Evolutionary conservation across 2,797 vertebrate genomes (phyloP).

Genomic region (Anisognathus igniventris): DNA sequence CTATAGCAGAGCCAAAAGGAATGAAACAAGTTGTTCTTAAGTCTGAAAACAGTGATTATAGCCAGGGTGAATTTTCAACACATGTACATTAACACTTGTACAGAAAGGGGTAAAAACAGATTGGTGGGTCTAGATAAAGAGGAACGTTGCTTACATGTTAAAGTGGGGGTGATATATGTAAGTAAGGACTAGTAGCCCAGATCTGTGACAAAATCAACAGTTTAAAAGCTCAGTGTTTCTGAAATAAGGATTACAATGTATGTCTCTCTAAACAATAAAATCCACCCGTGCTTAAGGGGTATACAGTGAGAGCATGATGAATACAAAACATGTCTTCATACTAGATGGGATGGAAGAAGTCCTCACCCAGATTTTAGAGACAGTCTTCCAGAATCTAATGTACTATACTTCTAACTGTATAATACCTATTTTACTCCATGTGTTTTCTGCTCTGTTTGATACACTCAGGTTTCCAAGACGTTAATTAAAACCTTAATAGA

Average conservation of each 20-base stretch:
- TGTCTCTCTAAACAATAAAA: neutral
- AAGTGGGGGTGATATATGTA: fast-evolving
- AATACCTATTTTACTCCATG: neutral
- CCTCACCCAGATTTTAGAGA: neutral
- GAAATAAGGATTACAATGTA: neutral
- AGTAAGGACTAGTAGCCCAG: neutral
- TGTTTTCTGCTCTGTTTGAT: neutral
- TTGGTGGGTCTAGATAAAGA: neutral
- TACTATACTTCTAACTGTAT: neutral
- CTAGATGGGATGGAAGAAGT: neutral
- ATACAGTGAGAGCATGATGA: neutral
- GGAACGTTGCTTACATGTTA: neutral
- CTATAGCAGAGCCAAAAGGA: neutral
- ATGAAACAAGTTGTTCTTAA: neutral
- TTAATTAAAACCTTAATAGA: neutral
- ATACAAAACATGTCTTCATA: neutral
- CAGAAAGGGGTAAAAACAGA: neutral
- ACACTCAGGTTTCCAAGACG: neutral
- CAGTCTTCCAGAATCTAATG: neutral
- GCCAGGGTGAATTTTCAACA: neutral
- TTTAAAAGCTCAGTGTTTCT: neutral
- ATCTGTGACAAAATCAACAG: neutral
- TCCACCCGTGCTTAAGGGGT: neutral
- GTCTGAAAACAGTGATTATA: neutral
- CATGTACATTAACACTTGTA: neutral